These are phyloP conservation scores for Micromussa lordhowensis DNA, from an alignment of 92 coral and sea anemone species.

Conservation along the genomic window DNA sequence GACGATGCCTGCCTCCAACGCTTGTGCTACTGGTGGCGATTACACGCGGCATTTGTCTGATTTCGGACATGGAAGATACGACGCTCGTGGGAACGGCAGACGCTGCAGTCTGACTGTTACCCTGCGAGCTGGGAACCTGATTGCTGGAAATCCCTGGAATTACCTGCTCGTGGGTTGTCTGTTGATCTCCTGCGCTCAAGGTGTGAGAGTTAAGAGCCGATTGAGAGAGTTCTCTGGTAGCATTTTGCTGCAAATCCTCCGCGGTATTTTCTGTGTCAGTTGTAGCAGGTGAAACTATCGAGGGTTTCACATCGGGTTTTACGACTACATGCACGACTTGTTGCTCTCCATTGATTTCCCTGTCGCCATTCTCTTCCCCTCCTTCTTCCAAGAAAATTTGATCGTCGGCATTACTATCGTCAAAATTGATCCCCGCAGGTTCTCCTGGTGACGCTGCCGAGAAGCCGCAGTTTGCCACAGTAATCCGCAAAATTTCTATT, in stretches of 20 bases:
- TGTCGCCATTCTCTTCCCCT: background rate
- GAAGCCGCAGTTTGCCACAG: conserved; percentile 19
- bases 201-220: background rate
- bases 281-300: conserved; percentile 1
- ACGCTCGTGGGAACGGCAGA: conserved; percentile 14
- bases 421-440: background rate
- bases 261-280: background rate
- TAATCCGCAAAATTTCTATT: conserved; percentile 41
- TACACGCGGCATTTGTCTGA: conserved; percentile 13
- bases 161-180: background rate
- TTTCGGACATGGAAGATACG: conserved; percentile 4
- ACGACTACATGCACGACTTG: conserved; percentile 32
- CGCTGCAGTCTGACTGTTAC: too few relatives aligned
- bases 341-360: background rate
- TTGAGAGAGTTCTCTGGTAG: background rate
- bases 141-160: background rate
- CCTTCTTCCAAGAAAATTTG: conserved; percentile 19
- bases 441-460: conserved; percentile 15
- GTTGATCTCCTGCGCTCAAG: conserved; percentile 8
- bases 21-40: background rate
- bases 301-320: conserved; percentile 14
- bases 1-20: conserved; percentile 8
- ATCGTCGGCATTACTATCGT: conserved; percentile 14
- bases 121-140: too few relatives aligned
- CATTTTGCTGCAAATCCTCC: background rate